phyloP scores from a whole-genome alignment of 2,888 invertebrate species.

The Operophtera brumata region DNA sequence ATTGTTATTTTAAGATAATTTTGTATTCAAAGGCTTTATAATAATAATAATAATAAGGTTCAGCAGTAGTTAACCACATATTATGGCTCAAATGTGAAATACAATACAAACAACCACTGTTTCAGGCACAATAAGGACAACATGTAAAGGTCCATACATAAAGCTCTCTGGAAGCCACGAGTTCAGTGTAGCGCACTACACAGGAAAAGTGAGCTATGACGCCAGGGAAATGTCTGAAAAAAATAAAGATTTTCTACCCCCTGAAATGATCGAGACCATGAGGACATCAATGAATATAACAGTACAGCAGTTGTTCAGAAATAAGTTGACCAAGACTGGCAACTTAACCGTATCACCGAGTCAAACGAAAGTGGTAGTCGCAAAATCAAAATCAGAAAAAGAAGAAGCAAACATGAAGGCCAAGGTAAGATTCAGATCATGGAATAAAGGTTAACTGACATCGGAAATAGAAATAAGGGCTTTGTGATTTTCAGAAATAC shows the following conservation, averaged over 20 bases:
- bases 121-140: constrained; percentile 79
- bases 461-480: not conserved
- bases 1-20: too few species aligned
- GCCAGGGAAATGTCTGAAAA: constrained; percentile 91
- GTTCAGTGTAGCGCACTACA: constrained; percentile 94
- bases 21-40: too few species aligned
- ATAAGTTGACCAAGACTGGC: constrained; percentile 92
- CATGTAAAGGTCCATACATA: constrained; percentile 77
- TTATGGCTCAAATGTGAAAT: not conserved
- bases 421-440: constrained; percentile 63
- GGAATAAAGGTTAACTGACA: not conserved
- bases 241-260: constrained; percentile 94
- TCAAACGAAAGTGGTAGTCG: constrained; percentile 56
- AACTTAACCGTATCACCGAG: constrained; percentile 83
- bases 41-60: too few species aligned
- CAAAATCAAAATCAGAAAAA: constrained; percentile 70
- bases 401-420: constrained; percentile 72
- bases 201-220: constrained; percentile 93
- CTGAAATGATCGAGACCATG: constrained; percentile 93
- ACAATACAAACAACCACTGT: constrained; percentile 21
- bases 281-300: constrained; percentile 86
- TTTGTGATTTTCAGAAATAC: constrained; percentile 75
- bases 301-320: constrained; percentile 89
- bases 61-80: too few species aligned
- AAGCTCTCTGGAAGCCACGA: constrained; percentile 82